phyloP scores from a whole-genome alignment of 2,113 vertebrate genomes.

The Bubo bubo region DNA sequence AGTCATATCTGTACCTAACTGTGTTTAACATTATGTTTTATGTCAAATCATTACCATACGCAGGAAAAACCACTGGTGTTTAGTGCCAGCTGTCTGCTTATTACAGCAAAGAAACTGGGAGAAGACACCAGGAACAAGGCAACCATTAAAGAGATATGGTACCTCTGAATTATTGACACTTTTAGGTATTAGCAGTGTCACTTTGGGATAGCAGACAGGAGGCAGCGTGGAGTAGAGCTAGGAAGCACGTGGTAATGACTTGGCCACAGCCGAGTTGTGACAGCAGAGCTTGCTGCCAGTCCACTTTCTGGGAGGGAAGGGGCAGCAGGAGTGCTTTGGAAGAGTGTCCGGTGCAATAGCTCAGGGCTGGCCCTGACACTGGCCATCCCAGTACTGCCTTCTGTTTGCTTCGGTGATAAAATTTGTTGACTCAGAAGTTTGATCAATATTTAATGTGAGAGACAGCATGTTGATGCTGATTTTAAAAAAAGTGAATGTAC shows the following conservation, averaged over 20 bases:
- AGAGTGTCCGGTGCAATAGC: fast-evolving
- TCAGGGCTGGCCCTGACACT: background rate
- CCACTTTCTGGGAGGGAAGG: background rate
- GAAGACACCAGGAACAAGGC: background rate
- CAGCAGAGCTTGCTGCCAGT: background rate
- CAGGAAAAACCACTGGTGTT: background rate
- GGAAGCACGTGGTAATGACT: background rate
- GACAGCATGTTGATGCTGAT: background rate
- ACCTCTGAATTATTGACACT: background rate
- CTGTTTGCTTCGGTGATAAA: background rate
- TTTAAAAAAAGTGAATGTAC: background rate
- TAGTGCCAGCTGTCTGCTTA: constrained; percentile 4
- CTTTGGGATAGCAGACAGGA: background rate
- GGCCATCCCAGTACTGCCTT: background rate
- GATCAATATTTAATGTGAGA: constrained; percentile 28
- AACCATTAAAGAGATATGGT: background rate
- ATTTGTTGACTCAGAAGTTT: constrained; percentile 6
- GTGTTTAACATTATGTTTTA: constrained; percentile 26
- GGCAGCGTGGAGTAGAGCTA: background rate
- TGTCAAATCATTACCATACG: background rate
- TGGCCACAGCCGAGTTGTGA: background rate
- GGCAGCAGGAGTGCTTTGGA: background rate
- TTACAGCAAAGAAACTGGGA: background rate
- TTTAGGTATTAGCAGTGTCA: background rate
- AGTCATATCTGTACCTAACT: constrained; percentile 22